These are phyloP conservation scores for Cactoblastis cactorum DNA, from an alignment of 2,888 invertebrate genomes.

Conservation along the genomic window DNA sequence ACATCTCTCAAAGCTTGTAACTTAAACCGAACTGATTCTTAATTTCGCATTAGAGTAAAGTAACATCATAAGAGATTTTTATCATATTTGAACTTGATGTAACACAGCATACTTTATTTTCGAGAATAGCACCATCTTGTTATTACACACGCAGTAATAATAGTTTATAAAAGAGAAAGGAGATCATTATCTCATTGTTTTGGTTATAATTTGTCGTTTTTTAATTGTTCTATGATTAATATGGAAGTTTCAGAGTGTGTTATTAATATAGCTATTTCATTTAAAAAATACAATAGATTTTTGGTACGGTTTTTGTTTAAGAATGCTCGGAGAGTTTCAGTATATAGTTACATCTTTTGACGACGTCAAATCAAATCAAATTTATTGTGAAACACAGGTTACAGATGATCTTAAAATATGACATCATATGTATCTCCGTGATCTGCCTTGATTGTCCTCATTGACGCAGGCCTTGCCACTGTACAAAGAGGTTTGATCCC, in stretches of 20 bases:
- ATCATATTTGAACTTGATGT: slow-evolving; percentile 24
- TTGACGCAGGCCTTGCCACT: too few relatives aligned
- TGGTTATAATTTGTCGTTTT: slow-evolving; percentile 28
- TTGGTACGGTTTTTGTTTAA: too few relatives aligned
- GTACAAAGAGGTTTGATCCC: too few relatives aligned
- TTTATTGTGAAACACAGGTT: too few relatives aligned
- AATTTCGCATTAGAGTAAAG: slow-evolving; percentile 33
- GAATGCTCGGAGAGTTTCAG: too few relatives aligned
- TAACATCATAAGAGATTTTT: slow-evolving; percentile 25
- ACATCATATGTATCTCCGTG: too few relatives aligned
- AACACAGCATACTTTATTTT: slow-evolving; percentile 22
- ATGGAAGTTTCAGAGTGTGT: neutral
- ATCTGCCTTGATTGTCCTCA: too few relatives aligned
- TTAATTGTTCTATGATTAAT: slow-evolving; percentile 26
- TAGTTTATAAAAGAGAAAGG: slow-evolving; percentile 38
- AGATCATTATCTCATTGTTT: slow-evolving; percentile 32
- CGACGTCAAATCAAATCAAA: too few relatives aligned
- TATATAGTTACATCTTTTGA: too few relatives aligned
- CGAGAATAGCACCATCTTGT: slow-evolving; percentile 22
- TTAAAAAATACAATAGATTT: neutral
- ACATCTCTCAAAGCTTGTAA: too few relatives aligned
- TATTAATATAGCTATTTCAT: neutral
- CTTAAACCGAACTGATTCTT: slow-evolving; percentile 7
- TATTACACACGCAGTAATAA: slow-evolving; percentile 30
- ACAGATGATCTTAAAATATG: too few relatives aligned